Base-by-base conservation (phyloP, 2,888 invertebrate species). In the Netelia melanura region DNA sequence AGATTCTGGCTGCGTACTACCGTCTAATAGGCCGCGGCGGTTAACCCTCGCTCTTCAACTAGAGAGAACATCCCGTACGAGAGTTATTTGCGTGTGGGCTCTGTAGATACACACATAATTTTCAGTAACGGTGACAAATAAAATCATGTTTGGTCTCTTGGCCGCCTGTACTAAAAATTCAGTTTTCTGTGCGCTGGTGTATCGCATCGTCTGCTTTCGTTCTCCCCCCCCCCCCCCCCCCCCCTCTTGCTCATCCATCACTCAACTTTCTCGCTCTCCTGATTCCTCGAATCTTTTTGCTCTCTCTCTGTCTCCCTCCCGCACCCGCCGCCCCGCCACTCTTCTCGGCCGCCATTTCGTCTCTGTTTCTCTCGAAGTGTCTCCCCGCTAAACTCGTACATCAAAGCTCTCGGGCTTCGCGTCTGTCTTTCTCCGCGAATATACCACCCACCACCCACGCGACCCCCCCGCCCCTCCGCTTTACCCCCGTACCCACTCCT, bases 81-180 rank as follows among this genome's bases (percentile, higher is more conserved):
- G 90, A 90, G 89, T 90, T 89, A 89, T 87, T 86, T 83, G 85
- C 52, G 68, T 56, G 23, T n/a, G n/a, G 1, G 9, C 14, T 17
- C 11, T 17, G 8, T 48, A 48, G 2, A 48, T 48, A 48, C 14
- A 48, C 14, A 14, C 14, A 14, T 48, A 48, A 48, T 48, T 14
- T 21, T 43, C 14, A 64, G 84, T 85, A 83, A 88, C 84, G 88
- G 89, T 90, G 89, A 91, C 91, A 92, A 92, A 92, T 93, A 93
- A 93, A 93, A 93, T 93, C 91, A 92, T 92, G 92, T 93, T 93
- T 92, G 91, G 92, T 92, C 92, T 91, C 91, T 91, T 92, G 91
- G 91, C 91, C 89, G 89, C 91, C 88, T 9, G 70, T 61, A 56
- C 64, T 71, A 89, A 92, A 93, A 92, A 93, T 92, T 86, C 91